Evolutionary conservation across 2,797 vertebrate species (phyloP).

Genomic region (Enteromius thamalakanensis): DNA sequence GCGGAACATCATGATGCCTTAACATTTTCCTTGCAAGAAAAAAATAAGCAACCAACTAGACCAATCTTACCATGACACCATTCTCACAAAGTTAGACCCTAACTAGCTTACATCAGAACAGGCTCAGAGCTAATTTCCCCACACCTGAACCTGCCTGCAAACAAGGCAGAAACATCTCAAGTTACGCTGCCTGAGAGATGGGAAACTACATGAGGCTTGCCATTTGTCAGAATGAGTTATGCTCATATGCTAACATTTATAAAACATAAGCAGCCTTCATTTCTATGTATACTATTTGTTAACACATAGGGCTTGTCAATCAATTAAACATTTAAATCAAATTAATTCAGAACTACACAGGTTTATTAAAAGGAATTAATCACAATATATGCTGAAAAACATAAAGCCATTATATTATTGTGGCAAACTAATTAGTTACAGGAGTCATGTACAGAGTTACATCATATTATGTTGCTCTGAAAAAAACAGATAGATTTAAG

Average conservation of each 20-base stretch:
- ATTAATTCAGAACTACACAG: not conserved
- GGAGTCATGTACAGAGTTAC: not conserved
- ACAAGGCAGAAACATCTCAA: constrained; percentile 42
- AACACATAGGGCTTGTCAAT: not conserved
- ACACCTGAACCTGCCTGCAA: constrained; percentile 24
- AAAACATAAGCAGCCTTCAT: not conserved
- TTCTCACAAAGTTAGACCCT: constrained; percentile 15
- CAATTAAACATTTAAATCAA: not conserved
- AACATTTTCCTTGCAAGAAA: constrained; percentile 10
- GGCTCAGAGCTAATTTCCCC: constrained; percentile 25
- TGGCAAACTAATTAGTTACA: not conserved
- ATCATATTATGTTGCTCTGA: not conserved
- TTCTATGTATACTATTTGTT: not conserved
- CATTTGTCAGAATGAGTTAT: constrained; percentile 23
- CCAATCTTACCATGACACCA: constrained; percentile 21
- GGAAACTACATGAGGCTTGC: constrained; percentile 30
- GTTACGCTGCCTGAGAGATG: constrained; percentile 30
- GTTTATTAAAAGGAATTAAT: not conserved
- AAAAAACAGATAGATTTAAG: too few species aligned
- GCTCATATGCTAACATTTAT: not conserved
- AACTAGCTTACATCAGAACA: constrained; percentile 42
- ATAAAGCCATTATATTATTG: not conserved
- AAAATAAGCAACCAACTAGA: constrained; percentile 14
- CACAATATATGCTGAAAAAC: not conserved
- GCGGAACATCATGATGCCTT: constrained; percentile 19